Conservation (phyloP, 2,888 invertebrate genomes). For the Drosophila neoperkinsi region DNA sequence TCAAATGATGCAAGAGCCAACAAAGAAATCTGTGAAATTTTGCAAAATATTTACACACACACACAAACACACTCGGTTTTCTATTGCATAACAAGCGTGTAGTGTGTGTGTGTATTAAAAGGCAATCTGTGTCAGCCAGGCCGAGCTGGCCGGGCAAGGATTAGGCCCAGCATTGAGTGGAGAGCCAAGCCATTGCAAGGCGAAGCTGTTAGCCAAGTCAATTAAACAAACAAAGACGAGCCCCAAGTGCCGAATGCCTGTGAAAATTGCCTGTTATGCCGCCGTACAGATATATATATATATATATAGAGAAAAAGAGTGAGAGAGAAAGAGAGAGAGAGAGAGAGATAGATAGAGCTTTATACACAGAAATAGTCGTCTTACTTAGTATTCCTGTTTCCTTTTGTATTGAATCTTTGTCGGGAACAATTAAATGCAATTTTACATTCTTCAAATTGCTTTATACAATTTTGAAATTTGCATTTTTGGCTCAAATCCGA, state of each 20-base stretch:
- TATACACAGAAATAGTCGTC: conserved; percentile 1
- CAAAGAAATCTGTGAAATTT: conserved; percentile 77
- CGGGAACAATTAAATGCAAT: conserved; percentile 79
- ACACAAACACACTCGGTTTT: conserved; percentile 11
- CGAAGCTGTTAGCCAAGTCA: conserved; percentile 74
- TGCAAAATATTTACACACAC: conserved; percentile 73
- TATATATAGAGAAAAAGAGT: not conserved
- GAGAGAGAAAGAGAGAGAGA: not conserved
- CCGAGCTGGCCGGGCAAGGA: conserved; percentile 13
- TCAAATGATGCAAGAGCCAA: conserved; percentile 67
- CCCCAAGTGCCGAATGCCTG: conserved; percentile 56
- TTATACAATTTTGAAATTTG: conserved; percentile 71
- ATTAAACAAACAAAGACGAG: conserved; percentile 77
- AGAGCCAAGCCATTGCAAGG: conserved; percentile 24
- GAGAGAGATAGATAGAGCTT: not conserved
- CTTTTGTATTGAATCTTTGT: conserved; percentile 62
- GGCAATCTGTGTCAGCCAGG: conserved; percentile 56
- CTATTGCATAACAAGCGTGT: conserved; percentile 72
- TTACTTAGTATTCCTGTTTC: conserved; percentile 70
- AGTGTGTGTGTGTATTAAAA: conserved; percentile 40
- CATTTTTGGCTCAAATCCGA: conserved; percentile 50
- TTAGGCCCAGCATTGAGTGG: conserved; percentile 15
- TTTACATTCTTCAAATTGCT: conserved; percentile 79
- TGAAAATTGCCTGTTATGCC: conserved; percentile 72
- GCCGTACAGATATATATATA: not conserved